These are phyloP conservation scores for Drosophila repleta DNA, from an alignment of 1,140 invertebrate species.

Conservation along the genomic window DNA sequence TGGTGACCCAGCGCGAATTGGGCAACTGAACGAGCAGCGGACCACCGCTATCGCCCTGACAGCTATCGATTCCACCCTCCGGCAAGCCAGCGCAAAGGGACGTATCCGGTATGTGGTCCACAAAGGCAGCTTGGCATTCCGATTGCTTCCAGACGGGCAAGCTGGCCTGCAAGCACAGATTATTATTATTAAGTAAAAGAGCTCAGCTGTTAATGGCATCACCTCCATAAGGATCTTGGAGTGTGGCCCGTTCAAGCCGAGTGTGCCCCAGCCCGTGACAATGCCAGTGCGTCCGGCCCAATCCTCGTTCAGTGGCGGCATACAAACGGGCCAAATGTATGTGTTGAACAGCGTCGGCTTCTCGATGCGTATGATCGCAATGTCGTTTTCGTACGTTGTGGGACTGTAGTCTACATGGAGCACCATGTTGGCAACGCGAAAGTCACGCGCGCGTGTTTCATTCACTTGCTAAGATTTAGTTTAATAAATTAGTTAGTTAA, in stretches of 20 bases:
- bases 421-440: conserved; percentile 87
- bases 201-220: neutral
- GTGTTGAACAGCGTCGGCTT: conserved; percentile 88
- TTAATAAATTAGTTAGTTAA: no score
- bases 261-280: conserved; percentile 91
- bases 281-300: conserved; percentile 88
- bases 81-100: conserved; percentile 89
- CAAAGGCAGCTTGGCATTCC: conserved; percentile 87
- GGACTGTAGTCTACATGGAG: conserved; percentile 87
- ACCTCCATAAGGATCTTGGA: conserved; percentile 91
- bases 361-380: conserved; percentile 90
- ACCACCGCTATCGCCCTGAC: conserved; percentile 94
- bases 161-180: conserved; percentile 83
- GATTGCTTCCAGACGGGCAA: conserved; percentile 92
- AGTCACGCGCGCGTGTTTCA: conserved; percentile 88
- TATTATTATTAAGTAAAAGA: neutral
- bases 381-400: conserved; percentile 90
- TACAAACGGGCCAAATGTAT: conserved; percentile 93
- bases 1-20: conserved; percentile 89
- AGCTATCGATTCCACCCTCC: conserved; percentile 90
- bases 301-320: conserved; percentile 87
- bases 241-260: conserved; percentile 88
- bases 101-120: conserved; percentile 87
- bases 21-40: conserved; percentile 89
- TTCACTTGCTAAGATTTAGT: conserved; percentile 73